These are phyloP conservation scores for Chinchilla lanigera DNA, from an alignment of 2,113 vertebrate genomes.

Conservation along the genomic window DNA sequence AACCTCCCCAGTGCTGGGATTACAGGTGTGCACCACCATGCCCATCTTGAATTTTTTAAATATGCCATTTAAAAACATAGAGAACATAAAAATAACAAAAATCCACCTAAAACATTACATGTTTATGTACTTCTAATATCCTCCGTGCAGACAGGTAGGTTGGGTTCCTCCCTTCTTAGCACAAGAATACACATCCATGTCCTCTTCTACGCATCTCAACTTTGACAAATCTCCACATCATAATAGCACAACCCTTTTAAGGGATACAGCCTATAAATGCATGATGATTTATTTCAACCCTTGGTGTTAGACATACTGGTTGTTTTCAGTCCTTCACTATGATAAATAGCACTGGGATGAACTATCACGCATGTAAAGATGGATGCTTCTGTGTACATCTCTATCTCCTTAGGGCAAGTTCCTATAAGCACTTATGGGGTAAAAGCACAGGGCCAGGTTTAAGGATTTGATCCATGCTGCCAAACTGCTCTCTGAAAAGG, in stretches of 20 bases:
- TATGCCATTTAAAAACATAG: neutral
- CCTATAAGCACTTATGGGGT: neutral
- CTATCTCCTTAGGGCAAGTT: conserved; percentile 24
- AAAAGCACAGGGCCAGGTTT: neutral
- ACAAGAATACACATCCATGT: neutral
- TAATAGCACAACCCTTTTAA: neutral
- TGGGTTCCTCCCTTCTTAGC: neutral
- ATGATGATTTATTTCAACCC: neutral
- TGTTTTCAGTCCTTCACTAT: neutral
- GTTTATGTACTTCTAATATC: neutral
- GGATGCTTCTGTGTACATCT: neutral
- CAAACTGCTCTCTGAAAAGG: neutral
- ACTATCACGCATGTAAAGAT: neutral
- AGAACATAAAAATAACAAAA: conserved; percentile 6
- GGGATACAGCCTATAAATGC: neutral
- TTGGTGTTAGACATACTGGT: neutral
- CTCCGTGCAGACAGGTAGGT: neutral
- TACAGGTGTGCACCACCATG: no score
- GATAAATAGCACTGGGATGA: neutral
- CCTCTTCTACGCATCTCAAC: neutral
- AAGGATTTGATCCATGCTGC: neutral
- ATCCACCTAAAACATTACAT: neutral
- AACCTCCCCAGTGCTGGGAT: no score
- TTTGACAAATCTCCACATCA: neutral
- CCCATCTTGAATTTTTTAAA: neutral